Base-by-base conservation (phyloP, 2,888 invertebrate genomes). In the Diarsia mendica region DNA sequence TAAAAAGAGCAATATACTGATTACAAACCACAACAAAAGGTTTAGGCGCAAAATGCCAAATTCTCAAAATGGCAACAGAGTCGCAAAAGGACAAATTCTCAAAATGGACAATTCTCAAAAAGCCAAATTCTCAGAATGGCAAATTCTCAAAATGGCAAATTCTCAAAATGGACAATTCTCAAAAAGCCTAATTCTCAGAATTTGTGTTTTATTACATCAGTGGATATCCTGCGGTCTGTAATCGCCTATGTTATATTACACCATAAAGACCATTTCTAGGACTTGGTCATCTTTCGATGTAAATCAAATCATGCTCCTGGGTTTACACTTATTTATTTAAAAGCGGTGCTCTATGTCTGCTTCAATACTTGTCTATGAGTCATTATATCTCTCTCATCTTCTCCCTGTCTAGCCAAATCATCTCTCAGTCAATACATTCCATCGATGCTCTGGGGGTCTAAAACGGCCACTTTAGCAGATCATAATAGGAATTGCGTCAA, bases 21-120 rank as follows among this genome's bases (percentile, higher is more conserved):
- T 66, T 46, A 11, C 9, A 49, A 73, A 78, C 68, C 68, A 61
- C 73, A 69, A 68, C n/a, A 60, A 73, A 66, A n/a, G n/a, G n/a
- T n/a, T n/a, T n/a, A n/a, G n/a, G n/a, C n/a, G n/a, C n/a, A n/a
- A n/a, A n/a, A n/a, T n/a, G n/a, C n/a, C n/a, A n/a, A n/a, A n/a
- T n/a, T n/a, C n/a, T n/a, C n/a, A n/a, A n/a, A n/a, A n/a, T n/a
- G n/a, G n/a, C n/a, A n/a, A n/a, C n/a, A n/a, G n/a, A n/a, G n/a
- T n/a, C n/a, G n/a, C n/a, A n/a, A n/a, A n/a, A n/a, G n/a, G n/a
- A n/a, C n/a, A n/a, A n/a, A n/a, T n/a, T n/a, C n/a, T n/a, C n/a
- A n/a, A n/a, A n/a, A n/a, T n/a, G n/a, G n/a, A n/a, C n/a, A n/a
- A n/a, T n/a, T n/a, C n/a, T n/a, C n/a, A n/a, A n/a, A n/a, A n/a